Conservation (phyloP, 2,797 vertebrate genomes). For the Oreochromis mossambicus region DNA sequence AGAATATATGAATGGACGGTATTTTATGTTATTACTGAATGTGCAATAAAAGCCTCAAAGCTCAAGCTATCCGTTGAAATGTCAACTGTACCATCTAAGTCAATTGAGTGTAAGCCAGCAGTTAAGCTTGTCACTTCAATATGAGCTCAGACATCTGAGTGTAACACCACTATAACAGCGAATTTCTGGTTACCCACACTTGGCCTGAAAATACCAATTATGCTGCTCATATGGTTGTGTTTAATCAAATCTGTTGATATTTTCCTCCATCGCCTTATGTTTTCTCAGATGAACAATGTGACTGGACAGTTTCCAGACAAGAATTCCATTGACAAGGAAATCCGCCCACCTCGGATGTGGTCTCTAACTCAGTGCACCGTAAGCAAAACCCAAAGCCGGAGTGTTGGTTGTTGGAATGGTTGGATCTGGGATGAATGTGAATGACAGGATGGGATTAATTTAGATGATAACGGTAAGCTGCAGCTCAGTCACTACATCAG, state of each 20-base stretch:
- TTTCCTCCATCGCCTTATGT: conserved; percentile 34
- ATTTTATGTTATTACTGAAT: neutral
- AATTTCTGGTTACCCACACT: conserved; percentile 32
- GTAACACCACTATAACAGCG: neutral
- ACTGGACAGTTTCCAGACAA: conserved; percentile 44
- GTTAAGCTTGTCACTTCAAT: conserved; percentile 18
- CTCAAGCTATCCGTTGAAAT: neutral
- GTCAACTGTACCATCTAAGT: neutral
- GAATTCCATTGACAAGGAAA: conserved; percentile 35
- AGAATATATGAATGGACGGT: neutral
- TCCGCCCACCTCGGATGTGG: conserved; percentile 34
- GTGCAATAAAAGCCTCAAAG: neutral
- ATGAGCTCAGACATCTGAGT: conserved; percentile 17
- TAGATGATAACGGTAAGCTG: neutral
- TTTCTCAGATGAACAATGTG: conserved; percentile 43
- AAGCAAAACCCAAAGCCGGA: conserved; percentile 12
- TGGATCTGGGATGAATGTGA: neutral
- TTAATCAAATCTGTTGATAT: conserved; percentile 46
- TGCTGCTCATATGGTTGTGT: conserved; percentile 38
- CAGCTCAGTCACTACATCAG: neutral
- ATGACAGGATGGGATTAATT: neutral
- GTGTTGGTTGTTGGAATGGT: neutral
- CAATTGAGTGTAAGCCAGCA: neutral
- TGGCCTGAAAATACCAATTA: conserved; percentile 18
- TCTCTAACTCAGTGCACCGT: conserved; percentile 4